Conservation (phyloP, 2,888 invertebrate species). For the Argyra leucocephala region DNA sequence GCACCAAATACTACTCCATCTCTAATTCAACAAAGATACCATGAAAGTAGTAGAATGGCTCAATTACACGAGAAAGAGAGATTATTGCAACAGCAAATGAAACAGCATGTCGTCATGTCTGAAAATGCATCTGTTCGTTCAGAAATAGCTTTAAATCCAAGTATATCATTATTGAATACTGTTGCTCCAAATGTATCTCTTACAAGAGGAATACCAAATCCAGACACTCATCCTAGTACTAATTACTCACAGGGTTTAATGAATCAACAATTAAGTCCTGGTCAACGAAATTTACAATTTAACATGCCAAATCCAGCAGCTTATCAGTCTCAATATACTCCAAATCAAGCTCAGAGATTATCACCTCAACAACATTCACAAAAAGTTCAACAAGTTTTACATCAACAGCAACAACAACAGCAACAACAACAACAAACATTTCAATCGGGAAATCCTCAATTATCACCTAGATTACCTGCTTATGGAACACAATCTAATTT, state of each 20-base stretch:
- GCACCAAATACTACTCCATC: conserved; percentile 26
- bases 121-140: conserved; percentile 60
- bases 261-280: conserved; percentile 43
- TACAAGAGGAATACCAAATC: conserved; percentile 55
- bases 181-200: conserved; percentile 79
- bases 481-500: not conserved
- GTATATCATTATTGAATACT: conserved; percentile 60
- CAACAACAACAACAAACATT: conserved; percentile 1
- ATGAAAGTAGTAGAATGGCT: conserved; percentile 28
- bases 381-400: conserved; percentile 30
- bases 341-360: conserved; percentile 38
- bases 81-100: conserved; percentile 66
- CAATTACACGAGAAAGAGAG: conserved; percentile 58
- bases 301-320: conserved; percentile 39
- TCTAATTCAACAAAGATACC: conserved; percentile 33
- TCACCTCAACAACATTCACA: conserved; percentile 42
- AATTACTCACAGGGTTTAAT: conserved; percentile 47
- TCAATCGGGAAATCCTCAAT: conserved; percentile 26
- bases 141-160: conserved; percentile 39
- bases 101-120: conserved; percentile 71
- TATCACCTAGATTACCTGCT: conserved; percentile 35
- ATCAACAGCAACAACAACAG: conserved; percentile 39
- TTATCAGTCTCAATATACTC: conserved; percentile 36
- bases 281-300: conserved; percentile 42
- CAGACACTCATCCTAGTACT: conserved; percentile 55